Base-by-base conservation (phyloP, 1,140 invertebrate species). In the Pinna nobilis region DNA sequence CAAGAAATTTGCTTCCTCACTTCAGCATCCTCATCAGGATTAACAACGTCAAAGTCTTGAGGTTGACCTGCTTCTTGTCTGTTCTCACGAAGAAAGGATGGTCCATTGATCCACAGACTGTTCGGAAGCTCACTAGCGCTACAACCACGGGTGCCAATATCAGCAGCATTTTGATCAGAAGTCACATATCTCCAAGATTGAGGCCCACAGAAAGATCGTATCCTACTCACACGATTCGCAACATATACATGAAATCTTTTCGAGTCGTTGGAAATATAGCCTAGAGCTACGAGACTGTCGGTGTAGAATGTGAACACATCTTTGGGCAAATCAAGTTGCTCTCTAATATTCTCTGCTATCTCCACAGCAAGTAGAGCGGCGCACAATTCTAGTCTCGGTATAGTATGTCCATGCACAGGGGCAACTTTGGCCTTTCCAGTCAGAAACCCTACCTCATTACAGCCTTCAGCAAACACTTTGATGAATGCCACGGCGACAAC, bases 201-300 rank as follows among this genome's bases (percentile, higher is more conserved):
- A 3, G 55, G 72, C 32, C 20, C n/a, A 60, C 53, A 55, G 15
- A 55, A 74, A 7, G 37, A 1, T 32, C 68, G 25, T 7, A 76
- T 76, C 18, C 61, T 28, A n/a, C 64, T 35, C 5, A 76, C 61
- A 32, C 74, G n/a, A 49, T 76, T 70, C 13, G 49, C 35, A 32
- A 76, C 68, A 53, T 76, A 76, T 2, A 76, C 61, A 61, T 65
- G 47, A 53, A 76, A 76, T 39, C 67, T 25, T 35, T 39, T 70
- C 13, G 35, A 7, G 20, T 71, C 69, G 25, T 71, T 71, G 23
- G 69, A 44, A 30, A 71, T 55, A 25, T 72, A 70, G 3, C 66
- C 67, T 11, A 74, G 41, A 35, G 39, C 61, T 1, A 71, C 47
- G 15, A 53, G 47, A 37, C 63, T 71, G 49, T 72, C 68, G 13